Conservation (phyloP, 1,140 invertebrate genomes). For the Hyles vespertilio region DNA sequence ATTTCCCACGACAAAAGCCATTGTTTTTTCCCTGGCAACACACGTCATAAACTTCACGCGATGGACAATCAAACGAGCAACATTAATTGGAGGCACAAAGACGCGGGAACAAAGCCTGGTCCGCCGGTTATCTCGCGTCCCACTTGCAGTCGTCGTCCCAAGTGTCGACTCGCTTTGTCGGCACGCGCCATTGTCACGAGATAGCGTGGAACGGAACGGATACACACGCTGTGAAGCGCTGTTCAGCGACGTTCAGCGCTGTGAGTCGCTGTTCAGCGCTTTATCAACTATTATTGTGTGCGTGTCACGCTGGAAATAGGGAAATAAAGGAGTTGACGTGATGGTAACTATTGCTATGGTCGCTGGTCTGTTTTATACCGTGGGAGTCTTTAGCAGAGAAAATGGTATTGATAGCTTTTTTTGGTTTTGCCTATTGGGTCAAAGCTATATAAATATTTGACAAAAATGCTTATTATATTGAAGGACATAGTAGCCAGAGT, state of each 20-base stretch:
- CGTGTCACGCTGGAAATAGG: background rate
- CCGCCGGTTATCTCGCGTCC: constrained; percentile 3
- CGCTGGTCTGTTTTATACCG: no score
- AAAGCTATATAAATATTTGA: no score
- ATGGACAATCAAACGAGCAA: background rate
- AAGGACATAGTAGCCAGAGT: no score
- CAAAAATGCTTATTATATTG: no score
- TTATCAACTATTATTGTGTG: background rate
- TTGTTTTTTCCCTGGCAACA: background rate
- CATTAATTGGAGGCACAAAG: constrained; percentile 1
- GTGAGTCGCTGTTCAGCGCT: background rate
- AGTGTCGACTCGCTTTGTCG: constrained; percentile 2
- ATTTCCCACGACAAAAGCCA: constrained; percentile 1
- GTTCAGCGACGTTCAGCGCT: background rate
- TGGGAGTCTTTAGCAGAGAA: no score
- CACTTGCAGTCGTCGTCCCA: background rate
- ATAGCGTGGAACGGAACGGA: background rate
- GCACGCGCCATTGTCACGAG: constrained; percentile 1
- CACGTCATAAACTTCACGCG: background rate
- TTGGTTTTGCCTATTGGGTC: no score
- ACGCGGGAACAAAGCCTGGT: constrained; percentile 1
- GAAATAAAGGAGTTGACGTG: background rate
- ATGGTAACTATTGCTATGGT: background rate
- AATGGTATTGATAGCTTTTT: no score
- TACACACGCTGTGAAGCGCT: no score